phyloP scores from a whole-genome alignment of 2,888 invertebrate species.

The Oligia strigilis region DNA sequence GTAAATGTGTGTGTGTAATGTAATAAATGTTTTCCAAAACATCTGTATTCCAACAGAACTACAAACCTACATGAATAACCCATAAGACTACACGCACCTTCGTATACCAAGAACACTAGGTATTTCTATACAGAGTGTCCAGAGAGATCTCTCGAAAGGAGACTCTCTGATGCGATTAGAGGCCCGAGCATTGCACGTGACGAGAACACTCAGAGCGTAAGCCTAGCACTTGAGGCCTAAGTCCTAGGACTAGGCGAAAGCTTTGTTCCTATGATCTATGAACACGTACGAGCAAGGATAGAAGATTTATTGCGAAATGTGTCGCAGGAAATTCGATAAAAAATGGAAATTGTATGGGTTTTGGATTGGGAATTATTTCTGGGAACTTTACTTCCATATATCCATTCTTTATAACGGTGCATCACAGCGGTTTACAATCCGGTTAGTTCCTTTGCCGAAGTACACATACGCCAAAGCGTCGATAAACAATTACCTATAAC shows the following conservation, averaged over 20 bases:
- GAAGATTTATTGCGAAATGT: not conserved
- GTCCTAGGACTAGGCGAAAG: not conserved
- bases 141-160: slow-evolving; percentile 43
- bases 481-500: not conserved
- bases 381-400: not conserved
- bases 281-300: slow-evolving; percentile 1
- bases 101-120: not conserved
- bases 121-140: slow-evolving; percentile 25
- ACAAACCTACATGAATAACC: slow-evolving; percentile 21
- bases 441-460: not conserved
- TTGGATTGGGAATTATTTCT: not conserved
- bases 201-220: slow-evolving; percentile 24
- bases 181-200: slow-evolving; percentile 34
- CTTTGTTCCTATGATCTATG: slow-evolving; percentile 23
- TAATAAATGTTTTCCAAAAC: too few species aligned
- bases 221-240: slow-evolving; percentile 11
- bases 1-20: too few species aligned
- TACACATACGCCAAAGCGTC: not conserved
- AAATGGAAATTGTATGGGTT: slow-evolving; percentile 2
- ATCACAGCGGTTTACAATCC: not conserved
- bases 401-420: not conserved
- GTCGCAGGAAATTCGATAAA: not conserved
- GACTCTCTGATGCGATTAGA: slow-evolving; percentile 68
- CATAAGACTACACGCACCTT: slow-evolving; percentile 6
- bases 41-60: not conserved